Conservation (phyloP, 2,797 vertebrate genomes). For the Phoxinus dragarum region DNA sequence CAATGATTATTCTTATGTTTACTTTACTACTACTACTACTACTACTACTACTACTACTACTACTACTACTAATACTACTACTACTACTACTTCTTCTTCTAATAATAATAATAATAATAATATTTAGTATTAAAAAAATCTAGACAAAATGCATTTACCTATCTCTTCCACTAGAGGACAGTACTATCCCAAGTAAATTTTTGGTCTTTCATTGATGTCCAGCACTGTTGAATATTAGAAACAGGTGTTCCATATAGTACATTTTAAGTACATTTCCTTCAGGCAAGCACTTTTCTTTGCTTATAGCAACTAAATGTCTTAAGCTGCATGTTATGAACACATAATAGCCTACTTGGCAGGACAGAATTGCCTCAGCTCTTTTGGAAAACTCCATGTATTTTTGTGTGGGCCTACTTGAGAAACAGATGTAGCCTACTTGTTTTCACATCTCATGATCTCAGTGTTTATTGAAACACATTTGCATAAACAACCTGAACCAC, state of each 20-base stretch:
- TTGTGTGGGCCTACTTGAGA: background rate
- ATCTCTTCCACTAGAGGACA: constrained; percentile 38
- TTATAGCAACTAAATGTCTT: background rate
- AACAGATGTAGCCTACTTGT: constrained; percentile 1
- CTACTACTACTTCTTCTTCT: background rate
- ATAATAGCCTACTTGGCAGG: background rate
- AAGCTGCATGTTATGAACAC: background rate
- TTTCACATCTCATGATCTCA: background rate
- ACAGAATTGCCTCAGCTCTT: background rate
- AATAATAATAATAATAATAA: background rate
- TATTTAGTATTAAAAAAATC: background rate
- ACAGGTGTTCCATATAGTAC: background rate
- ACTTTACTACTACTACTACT: no score
- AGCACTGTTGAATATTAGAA: constrained; percentile 9
- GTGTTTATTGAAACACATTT: background rate
- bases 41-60: no score
- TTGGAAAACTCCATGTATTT: background rate
- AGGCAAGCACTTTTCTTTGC: background rate
- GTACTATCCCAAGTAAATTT: background rate
- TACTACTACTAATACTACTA: no score
- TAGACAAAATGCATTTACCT: background rate
- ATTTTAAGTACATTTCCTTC: background rate
- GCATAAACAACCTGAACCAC: background rate
- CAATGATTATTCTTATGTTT: background rate
- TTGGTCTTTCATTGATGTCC: background rate